Evolutionary conservation across 2,888 invertebrate species (phyloP).

Genomic region (Tanaodytes sp.): DNA sequence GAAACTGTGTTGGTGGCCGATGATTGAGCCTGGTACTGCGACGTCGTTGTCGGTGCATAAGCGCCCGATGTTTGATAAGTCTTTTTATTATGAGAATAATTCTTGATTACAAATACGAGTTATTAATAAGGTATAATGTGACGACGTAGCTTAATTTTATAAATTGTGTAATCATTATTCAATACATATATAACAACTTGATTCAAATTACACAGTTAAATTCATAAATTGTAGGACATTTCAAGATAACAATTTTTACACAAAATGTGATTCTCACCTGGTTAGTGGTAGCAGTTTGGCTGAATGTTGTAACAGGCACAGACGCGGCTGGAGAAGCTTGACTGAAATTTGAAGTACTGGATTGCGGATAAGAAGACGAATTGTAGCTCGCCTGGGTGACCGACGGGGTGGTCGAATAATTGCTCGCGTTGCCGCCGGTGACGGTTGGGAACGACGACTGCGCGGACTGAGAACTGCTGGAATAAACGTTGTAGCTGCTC

Average conservation of each 20-base stretch:
- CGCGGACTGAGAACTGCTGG: conserved; percentile 73
- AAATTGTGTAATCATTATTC: too few species aligned
- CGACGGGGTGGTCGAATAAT: conserved; percentile 66
- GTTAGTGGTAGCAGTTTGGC: conserved; percentile 67
- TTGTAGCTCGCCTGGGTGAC: conserved; percentile 68
- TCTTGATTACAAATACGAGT: conserved; percentile 17
- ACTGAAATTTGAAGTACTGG: conserved; percentile 67
- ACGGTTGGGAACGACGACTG: conserved; percentile 76
- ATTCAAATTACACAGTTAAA: too few species aligned
- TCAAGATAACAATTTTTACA: too few species aligned
- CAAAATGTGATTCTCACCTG: conserved; percentile 59
- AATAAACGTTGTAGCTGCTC: conserved; percentile 72
- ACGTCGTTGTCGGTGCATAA: conserved; percentile 68
- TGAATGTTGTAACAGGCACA: conserved; percentile 66
- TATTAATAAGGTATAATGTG: not conserved
- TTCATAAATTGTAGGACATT: too few species aligned
- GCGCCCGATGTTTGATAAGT: conserved; percentile 67
- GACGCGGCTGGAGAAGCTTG: conserved; percentile 68
- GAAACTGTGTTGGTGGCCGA: conserved; percentile 66
- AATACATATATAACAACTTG: too few species aligned
- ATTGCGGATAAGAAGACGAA: conserved; percentile 66
- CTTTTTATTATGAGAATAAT: conserved; percentile 50
- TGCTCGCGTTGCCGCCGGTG: conserved; percentile 74
- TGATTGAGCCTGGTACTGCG: conserved; percentile 69
- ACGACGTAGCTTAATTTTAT: not conserved